Base-by-base conservation (phyloP, 2,888 invertebrate species). In the Pollenia amentaria region DNA sequence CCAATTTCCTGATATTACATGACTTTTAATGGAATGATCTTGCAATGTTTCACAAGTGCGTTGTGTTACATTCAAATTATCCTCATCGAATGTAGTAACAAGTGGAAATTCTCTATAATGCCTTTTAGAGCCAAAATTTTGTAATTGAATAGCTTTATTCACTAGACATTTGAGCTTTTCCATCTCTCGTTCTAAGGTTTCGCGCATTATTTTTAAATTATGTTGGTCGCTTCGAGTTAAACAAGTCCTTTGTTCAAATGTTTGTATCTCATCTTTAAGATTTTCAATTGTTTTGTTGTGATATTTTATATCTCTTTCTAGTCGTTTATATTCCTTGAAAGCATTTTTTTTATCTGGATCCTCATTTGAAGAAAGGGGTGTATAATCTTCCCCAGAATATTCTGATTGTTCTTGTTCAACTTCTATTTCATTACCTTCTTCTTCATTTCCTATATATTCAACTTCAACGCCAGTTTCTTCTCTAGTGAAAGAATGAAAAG, bases 141-240 rank as follows among this genome's bases (percentile, higher is more conserved):
- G 93, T 85, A 93, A 88, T 55, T 89, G 76, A 11, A 92, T 90
- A 0, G 92, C 92, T 11, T 89, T 89, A 11, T 89, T 90, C 84
- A 92, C 90, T 85, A 93, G 90, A 18, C 90, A 90, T 16, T 90
- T 90, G 6, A 93, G 83, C 84, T 93, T 93, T 0, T 91, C 87
- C 73, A 91, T 91, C 88, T 93, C 93, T 62, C 90, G 90, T 79
- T 92, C 92, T 90, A 92, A 91, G 78, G 91, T 92, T n/a, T 90
- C 89, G 18, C 91, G 89, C 29, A 93, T 53, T 9, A 89, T 89
- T 44, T 91, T 90, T 21, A 93, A 91, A 51, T 93, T 91, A 2
- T 89, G 88, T 29, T 91, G 64, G 65, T 93, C 93, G 29, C 90
- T 90, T 6, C 89, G 90, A 0, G 91, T 90, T 53, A 91, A 89